These are phyloP conservation scores for Coregonus clupeaformis DNA, from an alignment of 2,113 vertebrate genomes.

Conservation along the genomic window DNA sequence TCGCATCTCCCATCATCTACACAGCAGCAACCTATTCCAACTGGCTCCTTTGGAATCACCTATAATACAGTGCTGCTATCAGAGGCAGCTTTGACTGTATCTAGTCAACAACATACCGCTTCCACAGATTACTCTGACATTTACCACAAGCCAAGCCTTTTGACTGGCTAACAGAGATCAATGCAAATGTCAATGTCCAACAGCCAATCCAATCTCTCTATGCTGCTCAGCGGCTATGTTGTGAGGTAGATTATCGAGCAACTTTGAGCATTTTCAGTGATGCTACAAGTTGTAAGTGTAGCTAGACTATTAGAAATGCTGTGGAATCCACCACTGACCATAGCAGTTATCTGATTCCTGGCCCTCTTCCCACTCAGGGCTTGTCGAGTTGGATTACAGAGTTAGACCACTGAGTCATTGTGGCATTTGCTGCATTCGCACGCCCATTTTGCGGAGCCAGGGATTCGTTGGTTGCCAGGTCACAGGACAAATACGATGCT, in stretches of 20 bases:
- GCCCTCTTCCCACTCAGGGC: constrained; percentile 10
- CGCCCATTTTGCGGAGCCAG: neutral
- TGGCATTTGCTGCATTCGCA: neutral
- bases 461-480: neutral
- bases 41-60: too few relatives aligned
- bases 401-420: constrained; percentile 2
- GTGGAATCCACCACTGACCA: constrained; percentile 23
- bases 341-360: neutral
- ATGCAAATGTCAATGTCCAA: constrained; percentile 29
- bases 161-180: constrained; percentile 29
- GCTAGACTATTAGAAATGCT: constrained; percentile 8
- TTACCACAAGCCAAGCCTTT: constrained; percentile 21
- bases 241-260: neutral
- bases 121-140: constrained; percentile 22
- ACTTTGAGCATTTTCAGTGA: too few relatives aligned
- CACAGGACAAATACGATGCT: neutral
- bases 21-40: too few relatives aligned
- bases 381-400: constrained; percentile 43
- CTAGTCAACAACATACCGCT: neutral
- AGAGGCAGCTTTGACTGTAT: constrained; percentile 3
- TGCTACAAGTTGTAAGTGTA: too few relatives aligned
- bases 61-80: neutral
- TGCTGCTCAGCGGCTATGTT: neutral
- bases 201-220: constrained; percentile 20
- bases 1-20: neutral